These are phyloP conservation scores for Craseonycteris thonglongyai DNA, from an alignment of 2,113 vertebrate genomes.

Conservation along the genomic window DNA sequence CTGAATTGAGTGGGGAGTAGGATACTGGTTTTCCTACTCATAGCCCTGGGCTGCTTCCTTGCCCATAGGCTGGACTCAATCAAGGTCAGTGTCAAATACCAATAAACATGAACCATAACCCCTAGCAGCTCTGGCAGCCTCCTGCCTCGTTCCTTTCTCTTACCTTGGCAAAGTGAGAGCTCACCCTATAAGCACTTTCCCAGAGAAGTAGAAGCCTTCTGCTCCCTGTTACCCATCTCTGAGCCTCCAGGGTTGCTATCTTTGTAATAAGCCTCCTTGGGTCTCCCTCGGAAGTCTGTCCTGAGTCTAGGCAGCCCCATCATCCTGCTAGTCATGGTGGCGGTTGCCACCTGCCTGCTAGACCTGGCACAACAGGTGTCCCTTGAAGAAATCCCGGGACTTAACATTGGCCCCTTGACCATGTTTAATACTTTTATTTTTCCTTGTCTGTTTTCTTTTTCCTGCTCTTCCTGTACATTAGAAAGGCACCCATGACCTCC, in stretches of 20 bases:
- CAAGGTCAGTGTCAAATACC: neutral
- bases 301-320: neutral
- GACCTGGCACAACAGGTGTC: neutral
- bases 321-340: neutral
- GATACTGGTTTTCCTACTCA: neutral
- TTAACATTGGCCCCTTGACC: neutral
- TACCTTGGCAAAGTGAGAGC: neutral
- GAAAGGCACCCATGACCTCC: neutral
- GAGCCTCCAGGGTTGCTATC: neutral
- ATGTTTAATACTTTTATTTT: neutral
- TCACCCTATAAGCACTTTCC: neutral
- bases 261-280: neutral
- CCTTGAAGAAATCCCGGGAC: neutral
- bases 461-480: neutral
- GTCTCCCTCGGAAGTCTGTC: neutral
- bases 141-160: neutral
- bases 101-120: slow-evolving; percentile 29
- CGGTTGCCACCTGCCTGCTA: neutral
- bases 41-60: neutral
- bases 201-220: neutral
- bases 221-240: neutral
- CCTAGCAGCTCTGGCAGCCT: neutral
- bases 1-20: neutral
- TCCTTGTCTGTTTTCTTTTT: neutral
- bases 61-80: neutral